A percentile compares a stretch with the other conserved stretches of the same genome.
These are phyloP conservation scores for Rhinoderma darwinii DNA, from an alignment of 2,113 vertebrate species.

Conservation along the genomic window DNA sequence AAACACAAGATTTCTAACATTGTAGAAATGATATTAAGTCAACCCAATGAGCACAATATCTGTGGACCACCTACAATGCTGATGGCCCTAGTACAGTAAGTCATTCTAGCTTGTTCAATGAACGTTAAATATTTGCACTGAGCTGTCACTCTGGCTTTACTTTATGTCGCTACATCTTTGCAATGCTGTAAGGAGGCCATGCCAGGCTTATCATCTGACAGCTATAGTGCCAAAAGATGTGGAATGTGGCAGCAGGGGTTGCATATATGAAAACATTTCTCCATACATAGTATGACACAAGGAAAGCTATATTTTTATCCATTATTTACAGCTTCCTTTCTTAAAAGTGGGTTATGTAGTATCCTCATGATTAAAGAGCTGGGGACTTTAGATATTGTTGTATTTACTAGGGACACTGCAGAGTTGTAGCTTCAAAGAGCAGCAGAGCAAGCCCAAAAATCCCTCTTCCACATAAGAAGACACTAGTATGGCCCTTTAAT, in stretches of 20 bases:
- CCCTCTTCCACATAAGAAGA: no score
- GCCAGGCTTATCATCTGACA: background rate
- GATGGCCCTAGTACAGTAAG: background rate
- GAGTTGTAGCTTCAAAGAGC: no score
- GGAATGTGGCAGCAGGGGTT: background rate
- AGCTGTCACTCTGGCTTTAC: constrained; percentile 35
- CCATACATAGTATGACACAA: constrained; percentile 22
- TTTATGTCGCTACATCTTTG: background rate
- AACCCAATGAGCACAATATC: background rate
- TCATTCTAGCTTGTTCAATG: background rate
- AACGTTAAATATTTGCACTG: constrained; percentile 51
- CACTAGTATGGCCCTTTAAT: no score
- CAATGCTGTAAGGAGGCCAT: background rate
- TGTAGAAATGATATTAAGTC: background rate
- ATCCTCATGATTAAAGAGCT: background rate
- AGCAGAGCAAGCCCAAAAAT: no score
- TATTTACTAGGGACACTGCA: background rate
- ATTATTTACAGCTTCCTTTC: background rate
- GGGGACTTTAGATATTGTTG: background rate
- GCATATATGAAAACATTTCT: background rate
- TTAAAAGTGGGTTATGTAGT: background rate
- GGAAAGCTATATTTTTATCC: background rate
- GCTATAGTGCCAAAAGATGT: background rate
- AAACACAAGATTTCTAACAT: background rate
- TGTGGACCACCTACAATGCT: constrained; percentile 28